These are phyloP conservation scores for Scaptomyza flava DNA, from an alignment of 2,888 invertebrate species.

Conservation along the genomic window DNA sequence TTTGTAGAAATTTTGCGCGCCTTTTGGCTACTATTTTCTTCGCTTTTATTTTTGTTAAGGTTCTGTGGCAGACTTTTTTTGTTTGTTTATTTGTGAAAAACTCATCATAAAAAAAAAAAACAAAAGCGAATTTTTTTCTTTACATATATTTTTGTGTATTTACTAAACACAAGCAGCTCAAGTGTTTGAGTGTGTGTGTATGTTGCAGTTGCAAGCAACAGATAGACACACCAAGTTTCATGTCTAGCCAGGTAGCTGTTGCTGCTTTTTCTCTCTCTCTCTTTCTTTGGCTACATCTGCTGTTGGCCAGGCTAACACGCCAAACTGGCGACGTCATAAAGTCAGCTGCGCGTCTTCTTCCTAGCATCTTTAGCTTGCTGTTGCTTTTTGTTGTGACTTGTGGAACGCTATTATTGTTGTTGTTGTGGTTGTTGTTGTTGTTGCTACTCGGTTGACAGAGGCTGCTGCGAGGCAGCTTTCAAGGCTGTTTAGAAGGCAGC, in stretches of 20 bases:
- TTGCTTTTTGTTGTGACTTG: constrained; percentile 77
- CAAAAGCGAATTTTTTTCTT: constrained; percentile 68
- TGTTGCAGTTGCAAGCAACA: constrained; percentile 70
- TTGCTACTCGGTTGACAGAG: constrained; percentile 66
- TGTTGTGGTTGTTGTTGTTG: constrained; percentile 31
- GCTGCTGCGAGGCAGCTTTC: constrained; percentile 68
- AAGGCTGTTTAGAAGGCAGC: constrained; percentile 79
- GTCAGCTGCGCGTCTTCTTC: constrained; percentile 72
- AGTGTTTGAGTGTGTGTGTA: constrained; percentile 15
- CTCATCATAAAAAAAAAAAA: constrained; percentile 68
- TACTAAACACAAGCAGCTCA: constrained; percentile 21
- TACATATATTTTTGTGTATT: constrained; percentile 4
- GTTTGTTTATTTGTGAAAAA: constrained; percentile 2
- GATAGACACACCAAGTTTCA: constrained; percentile 68
- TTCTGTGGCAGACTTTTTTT: constrained; percentile 31
- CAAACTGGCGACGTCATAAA: constrained; percentile 78
- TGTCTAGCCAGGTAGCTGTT: constrained; percentile 71
- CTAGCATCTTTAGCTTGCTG: constrained; percentile 42
- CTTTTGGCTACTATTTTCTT: constrained; percentile 77
- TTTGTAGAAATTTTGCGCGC: constrained; percentile 68
- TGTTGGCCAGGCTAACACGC: constrained; percentile 79
- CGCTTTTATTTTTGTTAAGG: constrained; percentile 48
- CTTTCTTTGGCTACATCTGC: constrained; percentile 26
- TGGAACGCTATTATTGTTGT: constrained; percentile 55
- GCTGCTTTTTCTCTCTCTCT: constrained; percentile 38